Evolutionary conservation across 1,140 invertebrate genomes (phyloP).

Genomic region (Cepaea nemoralis): DNA sequence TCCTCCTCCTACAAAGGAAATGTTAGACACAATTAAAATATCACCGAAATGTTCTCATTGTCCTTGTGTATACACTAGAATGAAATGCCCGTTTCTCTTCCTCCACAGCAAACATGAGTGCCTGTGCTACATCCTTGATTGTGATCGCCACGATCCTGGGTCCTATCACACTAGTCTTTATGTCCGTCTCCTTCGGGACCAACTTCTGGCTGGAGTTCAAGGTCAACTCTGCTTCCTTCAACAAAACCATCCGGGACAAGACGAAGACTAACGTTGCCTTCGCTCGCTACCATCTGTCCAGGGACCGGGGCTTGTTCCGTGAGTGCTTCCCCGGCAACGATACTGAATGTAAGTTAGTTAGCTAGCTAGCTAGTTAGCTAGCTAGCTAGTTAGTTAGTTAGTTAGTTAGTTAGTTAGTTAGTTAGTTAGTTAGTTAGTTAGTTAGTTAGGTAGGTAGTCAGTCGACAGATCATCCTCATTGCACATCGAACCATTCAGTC

Average conservation of each 20-base stretch:
- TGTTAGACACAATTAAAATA: too few species aligned
- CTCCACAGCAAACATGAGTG: conserved; percentile 37
- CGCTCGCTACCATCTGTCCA: conserved; percentile 51
- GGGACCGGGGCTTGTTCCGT: conserved; percentile 61
- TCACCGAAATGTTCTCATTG: too few species aligned
- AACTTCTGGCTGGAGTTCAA: conserved; percentile 65
- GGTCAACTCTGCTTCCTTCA: conserved; percentile 50
- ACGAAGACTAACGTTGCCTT: not conserved
- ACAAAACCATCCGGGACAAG: not conserved
- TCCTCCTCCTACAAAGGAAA: too few species aligned
- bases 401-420: too few species aligned
- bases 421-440: too few species aligned
- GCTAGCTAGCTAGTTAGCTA: too few species aligned
- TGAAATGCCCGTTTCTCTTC: too few species aligned
- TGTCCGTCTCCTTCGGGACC: conserved; percentile 65
- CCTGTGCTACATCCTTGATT: conserved; percentile 57
- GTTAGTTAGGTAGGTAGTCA: too few species aligned
- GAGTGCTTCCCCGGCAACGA: conserved; percentile 65
- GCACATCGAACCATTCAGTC: too few species aligned
- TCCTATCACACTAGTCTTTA: conserved; percentile 55
- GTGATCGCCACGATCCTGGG: conserved; percentile 59
- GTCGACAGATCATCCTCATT: too few species aligned
- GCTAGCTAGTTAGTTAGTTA: too few species aligned
- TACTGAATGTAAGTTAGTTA: conserved; percentile 64
- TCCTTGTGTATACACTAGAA: too few species aligned